These are phyloP conservation scores for Ladona fulva DNA, from an alignment of 1,140 invertebrate genomes.

Conservation along the genomic window DNA sequence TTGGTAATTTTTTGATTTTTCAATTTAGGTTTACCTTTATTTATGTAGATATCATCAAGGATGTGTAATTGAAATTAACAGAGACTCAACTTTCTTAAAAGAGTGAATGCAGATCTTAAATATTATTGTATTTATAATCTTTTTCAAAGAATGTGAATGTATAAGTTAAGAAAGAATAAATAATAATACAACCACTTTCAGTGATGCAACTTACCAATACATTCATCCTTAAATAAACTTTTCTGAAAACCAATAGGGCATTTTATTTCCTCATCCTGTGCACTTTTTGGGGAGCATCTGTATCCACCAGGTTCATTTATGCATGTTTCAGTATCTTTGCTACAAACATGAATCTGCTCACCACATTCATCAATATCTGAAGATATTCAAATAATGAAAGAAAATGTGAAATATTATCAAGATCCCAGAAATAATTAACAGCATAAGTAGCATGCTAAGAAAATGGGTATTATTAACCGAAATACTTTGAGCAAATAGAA, in stretches of 20 bases:
- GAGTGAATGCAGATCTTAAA: no score
- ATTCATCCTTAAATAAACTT: slow-evolving; percentile 38
- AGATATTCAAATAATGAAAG: slow-evolving; percentile 22
- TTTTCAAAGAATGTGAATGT: slow-evolving; percentile 21
- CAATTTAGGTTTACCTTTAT: no score
- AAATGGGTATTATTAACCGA: no score
- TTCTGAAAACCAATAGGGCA: slow-evolving; percentile 55
- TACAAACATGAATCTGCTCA: slow-evolving; percentile 37
- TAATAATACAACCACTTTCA: not conserved
- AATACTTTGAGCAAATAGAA: no score
- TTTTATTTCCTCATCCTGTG: slow-evolving; percentile 32
- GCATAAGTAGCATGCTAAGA: no score
- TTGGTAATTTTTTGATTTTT: no score
- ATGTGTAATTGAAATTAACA: no score
- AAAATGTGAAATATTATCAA: no score
- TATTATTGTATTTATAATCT: no score
- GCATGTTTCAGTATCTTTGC: slow-evolving; percentile 44
- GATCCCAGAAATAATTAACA: no score
- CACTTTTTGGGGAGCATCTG: slow-evolving; percentile 41
- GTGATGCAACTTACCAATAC: slow-evolving; percentile 35
- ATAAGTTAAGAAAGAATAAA: not conserved
- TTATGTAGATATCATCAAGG: no score
- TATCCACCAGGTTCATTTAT: slow-evolving; percentile 59
- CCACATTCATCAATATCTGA: slow-evolving; percentile 59
- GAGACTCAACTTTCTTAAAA: no score